These are phyloP conservation scores for Euphydryas editha DNA, from an alignment of 2,888 invertebrate genomes.

Conservation along the genomic window DNA sequence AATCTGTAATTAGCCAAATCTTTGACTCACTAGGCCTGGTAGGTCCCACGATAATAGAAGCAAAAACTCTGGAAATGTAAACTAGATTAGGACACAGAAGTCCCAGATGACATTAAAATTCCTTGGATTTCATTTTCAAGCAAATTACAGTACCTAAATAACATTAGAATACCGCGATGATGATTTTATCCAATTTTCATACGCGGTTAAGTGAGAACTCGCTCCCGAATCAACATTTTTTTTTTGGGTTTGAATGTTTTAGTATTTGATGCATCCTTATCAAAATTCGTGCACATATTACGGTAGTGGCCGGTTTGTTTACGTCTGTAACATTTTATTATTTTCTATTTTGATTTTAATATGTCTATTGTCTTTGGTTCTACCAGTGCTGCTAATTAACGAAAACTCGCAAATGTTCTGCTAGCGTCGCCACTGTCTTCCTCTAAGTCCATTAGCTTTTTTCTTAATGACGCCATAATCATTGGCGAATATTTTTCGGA, in stretches of 20 bases:
- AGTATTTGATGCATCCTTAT: not conserved
- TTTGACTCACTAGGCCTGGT: too few species aligned
- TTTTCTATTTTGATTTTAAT: too few species aligned
- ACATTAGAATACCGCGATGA: too few species aligned
- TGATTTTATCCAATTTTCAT: not conserved
- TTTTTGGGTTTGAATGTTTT: not conserved
- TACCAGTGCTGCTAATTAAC: too few species aligned
- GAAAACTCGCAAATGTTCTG: not conserved
- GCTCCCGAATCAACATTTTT: not conserved
- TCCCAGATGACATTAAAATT: too few species aligned
- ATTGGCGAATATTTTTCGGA: conserved; percentile 40
- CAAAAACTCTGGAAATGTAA: too few species aligned
- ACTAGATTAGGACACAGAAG: too few species aligned
- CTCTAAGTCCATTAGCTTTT: not conserved
- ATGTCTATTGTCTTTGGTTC: too few species aligned
- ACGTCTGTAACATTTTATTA: not conserved
- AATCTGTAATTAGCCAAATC: too few species aligned
- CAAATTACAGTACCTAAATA: too few species aligned
- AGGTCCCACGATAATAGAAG: too few species aligned
- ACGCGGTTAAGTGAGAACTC: not conserved
- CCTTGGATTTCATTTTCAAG: too few species aligned
- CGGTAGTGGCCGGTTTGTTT: not conserved
- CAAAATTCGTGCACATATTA: not conserved
- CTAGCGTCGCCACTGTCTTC: not conserved
- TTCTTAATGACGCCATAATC: conserved; percentile 38